Percentiles rank a stretch among this genome's conserved stretches.
phyloP scores from a whole-genome alignment of 2,797 vertebrate genomes.

The Pseudochaenichthys georgianus region DNA sequence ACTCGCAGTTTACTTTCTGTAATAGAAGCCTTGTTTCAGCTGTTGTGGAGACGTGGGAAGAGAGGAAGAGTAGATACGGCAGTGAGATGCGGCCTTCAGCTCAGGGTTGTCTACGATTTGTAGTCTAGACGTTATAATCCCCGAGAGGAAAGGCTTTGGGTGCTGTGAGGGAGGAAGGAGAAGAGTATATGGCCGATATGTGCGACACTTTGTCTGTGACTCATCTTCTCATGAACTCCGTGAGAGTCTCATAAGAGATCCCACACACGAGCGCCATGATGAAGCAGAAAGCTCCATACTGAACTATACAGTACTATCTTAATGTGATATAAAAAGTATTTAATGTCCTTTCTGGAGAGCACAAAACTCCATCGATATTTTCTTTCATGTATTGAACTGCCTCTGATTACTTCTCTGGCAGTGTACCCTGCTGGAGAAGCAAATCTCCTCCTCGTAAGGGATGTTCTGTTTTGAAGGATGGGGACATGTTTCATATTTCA shows the following conservation, averaged over 20 bases:
- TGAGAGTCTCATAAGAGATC: slow-evolving; percentile 33
- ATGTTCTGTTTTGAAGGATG: background rate
- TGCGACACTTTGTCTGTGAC: slow-evolving; percentile 26
- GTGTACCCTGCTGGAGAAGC: background rate
- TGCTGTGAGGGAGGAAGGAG: slow-evolving; percentile 34
- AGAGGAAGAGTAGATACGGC: slow-evolving; percentile 16
- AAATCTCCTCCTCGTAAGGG: no score
- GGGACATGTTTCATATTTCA: slow-evolving; percentile 22
- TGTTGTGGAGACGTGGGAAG: slow-evolving; percentile 26
- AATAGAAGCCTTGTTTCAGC: slow-evolving; percentile 47
- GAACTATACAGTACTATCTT: slow-evolving; percentile 1
- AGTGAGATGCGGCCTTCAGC: slow-evolving; percentile 42
- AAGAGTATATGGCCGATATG: slow-evolving; percentile 22
- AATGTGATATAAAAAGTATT: slow-evolving; percentile 8
- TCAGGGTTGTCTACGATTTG: slow-evolving; percentile 44
- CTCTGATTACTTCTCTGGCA: slow-evolving; percentile 1
- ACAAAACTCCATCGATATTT: background rate
- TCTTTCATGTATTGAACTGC: background rate
- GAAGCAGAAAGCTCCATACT: background rate
- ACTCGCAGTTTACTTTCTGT: slow-evolving; percentile 29
- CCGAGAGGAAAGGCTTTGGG: slow-evolving; percentile 39
- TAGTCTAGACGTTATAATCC: slow-evolving; percentile 75
- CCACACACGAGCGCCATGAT: slow-evolving; percentile 20
- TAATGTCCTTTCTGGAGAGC: background rate
- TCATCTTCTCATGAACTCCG: slow-evolving; percentile 36